phyloP scores from a whole-genome alignment of 2,113 vertebrate genomes.

The Myotis lucifugus region DNA sequence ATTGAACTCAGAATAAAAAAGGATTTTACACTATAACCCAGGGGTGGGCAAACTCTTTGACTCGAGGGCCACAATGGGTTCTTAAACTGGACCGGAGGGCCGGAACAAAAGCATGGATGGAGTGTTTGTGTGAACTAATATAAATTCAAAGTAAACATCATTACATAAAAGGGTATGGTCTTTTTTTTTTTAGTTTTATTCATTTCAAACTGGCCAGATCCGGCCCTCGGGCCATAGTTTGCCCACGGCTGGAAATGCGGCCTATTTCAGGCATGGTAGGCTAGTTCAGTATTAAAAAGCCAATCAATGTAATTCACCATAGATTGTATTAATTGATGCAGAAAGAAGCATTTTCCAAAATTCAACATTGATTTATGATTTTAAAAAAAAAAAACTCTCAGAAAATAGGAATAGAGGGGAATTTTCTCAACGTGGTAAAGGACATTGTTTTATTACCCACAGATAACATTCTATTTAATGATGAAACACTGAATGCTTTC shows the following conservation, averaged over 20 bases:
- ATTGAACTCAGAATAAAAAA: not conserved
- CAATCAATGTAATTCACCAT: not conserved
- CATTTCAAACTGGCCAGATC: no score
- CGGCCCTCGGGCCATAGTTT: no score
- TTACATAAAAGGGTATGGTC: no score
- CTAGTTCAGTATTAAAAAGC: not conserved
- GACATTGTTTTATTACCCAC: not conserved
- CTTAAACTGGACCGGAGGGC: no score
- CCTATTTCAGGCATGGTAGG: not conserved
- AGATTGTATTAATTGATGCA: not conserved
- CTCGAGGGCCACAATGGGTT: no score
- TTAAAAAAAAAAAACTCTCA: not conserved
- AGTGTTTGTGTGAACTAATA: no score
- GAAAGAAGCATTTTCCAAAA: not conserved
- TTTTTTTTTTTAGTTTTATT: no score
- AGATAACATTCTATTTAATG: not conserved
- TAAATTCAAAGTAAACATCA: no score
- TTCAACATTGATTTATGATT: not conserved
- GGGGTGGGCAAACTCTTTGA: no score
- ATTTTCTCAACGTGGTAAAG: not conserved
- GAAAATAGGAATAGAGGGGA: not conserved
- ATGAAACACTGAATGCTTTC: not conserved
- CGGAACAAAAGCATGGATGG: no score
- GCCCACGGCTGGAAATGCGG: not conserved
- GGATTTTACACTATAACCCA: not conserved